These are phyloP conservation scores for Fistularia tabacaria DNA, from an alignment of 2,797 vertebrate genomes.

Conservation along the genomic window DNA sequence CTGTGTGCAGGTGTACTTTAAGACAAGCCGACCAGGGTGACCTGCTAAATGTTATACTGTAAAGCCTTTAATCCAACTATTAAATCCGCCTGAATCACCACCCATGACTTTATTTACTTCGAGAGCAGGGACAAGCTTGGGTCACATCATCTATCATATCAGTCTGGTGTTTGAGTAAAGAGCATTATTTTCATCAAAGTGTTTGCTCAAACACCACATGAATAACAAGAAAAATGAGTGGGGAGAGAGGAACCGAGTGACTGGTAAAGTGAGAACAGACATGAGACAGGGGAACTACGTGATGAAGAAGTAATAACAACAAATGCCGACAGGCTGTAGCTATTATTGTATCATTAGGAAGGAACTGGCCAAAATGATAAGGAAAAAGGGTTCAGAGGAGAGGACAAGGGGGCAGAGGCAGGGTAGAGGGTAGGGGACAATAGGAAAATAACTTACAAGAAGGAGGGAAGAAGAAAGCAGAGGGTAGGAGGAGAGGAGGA, in stretches of 20 bases:
- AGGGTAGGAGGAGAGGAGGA: neutral
- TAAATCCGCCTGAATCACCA: neutral
- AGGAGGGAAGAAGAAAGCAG: too few relatives aligned
- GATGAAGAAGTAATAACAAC: conserved; percentile 45
- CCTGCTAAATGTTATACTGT: neutral
- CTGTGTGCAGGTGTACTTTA: too few relatives aligned
- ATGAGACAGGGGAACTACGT: conserved; percentile 7
- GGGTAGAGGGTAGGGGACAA: too few relatives aligned
- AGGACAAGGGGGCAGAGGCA: neutral
- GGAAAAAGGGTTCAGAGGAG: conserved; percentile 15
- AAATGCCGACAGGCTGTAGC: conserved; percentile 63
- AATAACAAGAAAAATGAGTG: conserved; percentile 23
- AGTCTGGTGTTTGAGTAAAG: conserved; percentile 19
- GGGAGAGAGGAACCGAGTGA: conserved; percentile 13
- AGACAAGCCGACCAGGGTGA: neutral
- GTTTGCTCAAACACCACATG: conserved; percentile 6
- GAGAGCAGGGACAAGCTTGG: neutral
- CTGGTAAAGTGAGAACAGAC: neutral
- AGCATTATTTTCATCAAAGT: conserved; percentile 10
- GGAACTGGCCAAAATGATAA: conserved; percentile 25
- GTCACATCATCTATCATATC: conserved; percentile 20
- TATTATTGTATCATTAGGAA: conserved; percentile 67
- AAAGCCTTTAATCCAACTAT: conserved; percentile 1
- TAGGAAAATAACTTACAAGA: too few relatives aligned
- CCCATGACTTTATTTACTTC: neutral